phyloP scores from a whole-genome alignment of 1,140 invertebrate species.

The Drosophila seguyi region DNA sequence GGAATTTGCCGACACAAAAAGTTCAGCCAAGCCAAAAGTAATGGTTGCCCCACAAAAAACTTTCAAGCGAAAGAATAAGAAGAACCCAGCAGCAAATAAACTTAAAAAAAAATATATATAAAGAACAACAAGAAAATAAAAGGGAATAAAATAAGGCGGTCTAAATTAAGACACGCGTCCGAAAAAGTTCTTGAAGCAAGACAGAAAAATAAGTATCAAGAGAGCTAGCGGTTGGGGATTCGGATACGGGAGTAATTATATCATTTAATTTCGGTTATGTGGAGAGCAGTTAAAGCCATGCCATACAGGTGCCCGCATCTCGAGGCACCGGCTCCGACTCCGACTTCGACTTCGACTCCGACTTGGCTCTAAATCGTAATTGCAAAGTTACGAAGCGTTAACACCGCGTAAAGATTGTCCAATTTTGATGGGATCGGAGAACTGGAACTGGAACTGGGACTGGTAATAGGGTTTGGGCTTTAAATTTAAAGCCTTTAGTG shows the following conservation, averaged over 20 bases:
- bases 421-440: conserved; percentile 47
- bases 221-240: conserved; percentile 12
- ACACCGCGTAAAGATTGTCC: conserved; percentile 74
- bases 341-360: not conserved
- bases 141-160: conserved; percentile 26
- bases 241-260: conserved; percentile 65
- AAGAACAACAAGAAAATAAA: not conserved
- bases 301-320: conserved; percentile 35
- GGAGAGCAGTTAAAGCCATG: conserved; percentile 43
- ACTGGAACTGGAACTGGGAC: conserved; percentile 32
- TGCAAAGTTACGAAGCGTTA: conserved; percentile 74
- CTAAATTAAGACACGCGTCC: conserved; percentile 50
- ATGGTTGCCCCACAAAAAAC: conserved; percentile 18
- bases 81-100: not conserved
- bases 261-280: conserved; percentile 69
- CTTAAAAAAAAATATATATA: not conserved
- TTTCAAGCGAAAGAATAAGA: conserved; percentile 7
- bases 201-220: conserved; percentile 31
- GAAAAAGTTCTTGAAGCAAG: conserved; percentile 72
- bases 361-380: conserved; percentile 42
- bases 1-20: conserved; percentile 21
- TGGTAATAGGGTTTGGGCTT: conserved; percentile 6
- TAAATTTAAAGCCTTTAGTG: not conserved
- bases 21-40: conserved; percentile 35
- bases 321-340: not conserved